Evolutionary conservation across 2,888 invertebrate genomes (phyloP).

Genomic region (Molorchus minor): DNA sequence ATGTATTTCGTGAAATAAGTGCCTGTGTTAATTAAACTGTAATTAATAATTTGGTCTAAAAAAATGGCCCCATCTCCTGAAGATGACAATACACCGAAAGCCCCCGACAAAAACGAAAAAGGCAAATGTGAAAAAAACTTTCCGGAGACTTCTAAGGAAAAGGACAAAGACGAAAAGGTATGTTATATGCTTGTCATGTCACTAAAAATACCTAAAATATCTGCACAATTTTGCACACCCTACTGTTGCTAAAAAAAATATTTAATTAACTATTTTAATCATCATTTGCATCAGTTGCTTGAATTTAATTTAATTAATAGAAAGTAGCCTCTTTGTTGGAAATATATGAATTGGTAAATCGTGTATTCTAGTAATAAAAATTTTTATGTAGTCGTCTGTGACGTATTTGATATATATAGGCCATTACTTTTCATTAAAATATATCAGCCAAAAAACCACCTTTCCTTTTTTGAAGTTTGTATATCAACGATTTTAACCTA

Average conservation of each 20-base stretch:
- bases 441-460: slow-evolving; percentile 9
- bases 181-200: slow-evolving; percentile 29
- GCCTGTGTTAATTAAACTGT: slow-evolving; percentile 29
- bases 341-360: neutral
- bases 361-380: neutral
- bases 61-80: slow-evolving; percentile 81
- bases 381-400: slow-evolving; percentile 5
- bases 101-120: slow-evolving; percentile 73
- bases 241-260: slow-evolving; percentile 4
- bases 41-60: slow-evolving; percentile 42
- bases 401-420: slow-evolving; percentile 19
- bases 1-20: slow-evolving; percentile 38
- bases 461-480: slow-evolving; percentile 21
- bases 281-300: neutral
- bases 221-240: too few species aligned
- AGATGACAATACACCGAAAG: slow-evolving; percentile 79
- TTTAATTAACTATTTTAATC: slow-evolving; percentile 9
- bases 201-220: slow-evolving; percentile 16
- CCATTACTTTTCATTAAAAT: slow-evolving; percentile 21
- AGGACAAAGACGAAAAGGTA: slow-evolving; percentile 52
- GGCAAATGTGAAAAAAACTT: slow-evolving; percentile 63
- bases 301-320: neutral
- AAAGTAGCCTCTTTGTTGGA: neutral
- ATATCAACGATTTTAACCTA: neutral
- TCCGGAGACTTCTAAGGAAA: slow-evolving; percentile 60